phyloP scores from a whole-genome alignment of 2,797 vertebrate genomes.

The Acipenser ruthenus region DNA sequence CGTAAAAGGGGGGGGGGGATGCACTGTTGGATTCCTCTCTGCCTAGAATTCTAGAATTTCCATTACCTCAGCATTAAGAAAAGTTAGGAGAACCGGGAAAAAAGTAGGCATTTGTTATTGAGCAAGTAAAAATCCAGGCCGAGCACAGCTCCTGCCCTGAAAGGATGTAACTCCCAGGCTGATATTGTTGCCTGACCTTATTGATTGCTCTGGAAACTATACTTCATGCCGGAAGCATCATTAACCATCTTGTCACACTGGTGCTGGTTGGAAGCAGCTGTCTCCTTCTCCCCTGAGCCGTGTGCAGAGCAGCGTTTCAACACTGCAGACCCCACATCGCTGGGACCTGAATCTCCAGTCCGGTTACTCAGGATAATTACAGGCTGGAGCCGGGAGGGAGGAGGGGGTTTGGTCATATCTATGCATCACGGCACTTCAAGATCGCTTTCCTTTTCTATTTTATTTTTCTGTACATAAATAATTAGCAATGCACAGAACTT shows the following conservation, averaged over 20 bases:
- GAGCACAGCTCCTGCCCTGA: not conserved
- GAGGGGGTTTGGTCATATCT: not conserved
- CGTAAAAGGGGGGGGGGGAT: too few relatives aligned
- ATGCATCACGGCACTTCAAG: too few relatives aligned
- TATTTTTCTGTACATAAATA: too few relatives aligned
- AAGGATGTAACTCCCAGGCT: not conserved
- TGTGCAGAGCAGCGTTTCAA: conserved; percentile 7
- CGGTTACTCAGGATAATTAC: conserved; percentile 13
- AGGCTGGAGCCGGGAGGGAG: conserved; percentile 7
- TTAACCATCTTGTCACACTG: conserved; percentile 3
- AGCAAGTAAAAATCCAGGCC: not conserved
- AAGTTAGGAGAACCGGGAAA: too few relatives aligned
- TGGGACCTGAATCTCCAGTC: conserved; percentile 26
- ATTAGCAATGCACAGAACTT: too few relatives aligned
- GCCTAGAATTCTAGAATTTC: too few relatives aligned
- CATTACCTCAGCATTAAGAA: too few relatives aligned
- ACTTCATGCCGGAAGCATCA: not conserved
- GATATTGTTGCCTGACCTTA: not conserved
- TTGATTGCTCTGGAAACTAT: not conserved
- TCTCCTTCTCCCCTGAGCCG: conserved; percentile 11
- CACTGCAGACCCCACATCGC: not conserved
- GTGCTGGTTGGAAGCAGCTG: conserved; percentile 3
- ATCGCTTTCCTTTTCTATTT: too few relatives aligned
- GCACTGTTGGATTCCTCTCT: too few relatives aligned
- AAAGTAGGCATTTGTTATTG: not conserved